Evolutionary conservation across 1,140 invertebrate genomes (phyloP).

Genomic region (Aphaenogaster ashmeadi): DNA sequence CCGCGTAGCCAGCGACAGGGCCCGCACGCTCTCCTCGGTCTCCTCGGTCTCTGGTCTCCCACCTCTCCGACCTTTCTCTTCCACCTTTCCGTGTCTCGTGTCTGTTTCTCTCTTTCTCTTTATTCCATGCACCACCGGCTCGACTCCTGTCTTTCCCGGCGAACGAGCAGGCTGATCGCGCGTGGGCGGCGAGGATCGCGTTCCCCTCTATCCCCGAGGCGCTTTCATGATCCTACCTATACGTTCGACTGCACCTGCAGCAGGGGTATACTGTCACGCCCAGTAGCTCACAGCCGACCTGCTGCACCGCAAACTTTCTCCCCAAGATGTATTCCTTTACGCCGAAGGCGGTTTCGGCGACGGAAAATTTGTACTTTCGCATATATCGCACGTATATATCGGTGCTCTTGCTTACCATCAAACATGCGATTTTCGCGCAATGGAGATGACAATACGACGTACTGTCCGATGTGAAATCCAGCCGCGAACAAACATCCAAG

Average conservation of each 20-base stretch:
- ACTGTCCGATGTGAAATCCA: not conserved
- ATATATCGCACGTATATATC: no score
- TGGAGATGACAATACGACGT: not conserved
- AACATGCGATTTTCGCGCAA: not conserved
- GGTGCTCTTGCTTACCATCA: not conserved
- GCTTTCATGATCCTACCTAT: conserved; percentile 62
- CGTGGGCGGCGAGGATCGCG: conserved; percentile 76
- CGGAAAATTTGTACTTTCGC: not conserved
- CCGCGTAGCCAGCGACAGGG: conserved; percentile 62
- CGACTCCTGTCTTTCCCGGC: conserved; percentile 49
- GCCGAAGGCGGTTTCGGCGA: not conserved
- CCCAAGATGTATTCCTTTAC: not conserved
- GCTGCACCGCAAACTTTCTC: conserved; percentile 47
- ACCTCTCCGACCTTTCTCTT: conserved; percentile 50
- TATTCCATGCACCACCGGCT: conserved; percentile 26
- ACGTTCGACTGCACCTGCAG: conserved; percentile 73
- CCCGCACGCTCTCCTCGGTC: conserved; percentile 60
- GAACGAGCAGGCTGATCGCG: conserved; percentile 70
- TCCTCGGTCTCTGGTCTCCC: conserved; percentile 61
- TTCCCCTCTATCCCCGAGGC: conserved; percentile 62
- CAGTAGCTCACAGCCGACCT: conserved; percentile 66
- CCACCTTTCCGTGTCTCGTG: conserved; percentile 45
- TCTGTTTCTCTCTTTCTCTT: conserved; percentile 19
- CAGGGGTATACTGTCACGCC: conserved; percentile 78
- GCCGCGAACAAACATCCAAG: not conserved